Evolutionary conservation across 1,140 invertebrate genomes (phyloP), one percentile per base, ranked within the genome.

Genomic region (Brachionus sp.): DNA sequence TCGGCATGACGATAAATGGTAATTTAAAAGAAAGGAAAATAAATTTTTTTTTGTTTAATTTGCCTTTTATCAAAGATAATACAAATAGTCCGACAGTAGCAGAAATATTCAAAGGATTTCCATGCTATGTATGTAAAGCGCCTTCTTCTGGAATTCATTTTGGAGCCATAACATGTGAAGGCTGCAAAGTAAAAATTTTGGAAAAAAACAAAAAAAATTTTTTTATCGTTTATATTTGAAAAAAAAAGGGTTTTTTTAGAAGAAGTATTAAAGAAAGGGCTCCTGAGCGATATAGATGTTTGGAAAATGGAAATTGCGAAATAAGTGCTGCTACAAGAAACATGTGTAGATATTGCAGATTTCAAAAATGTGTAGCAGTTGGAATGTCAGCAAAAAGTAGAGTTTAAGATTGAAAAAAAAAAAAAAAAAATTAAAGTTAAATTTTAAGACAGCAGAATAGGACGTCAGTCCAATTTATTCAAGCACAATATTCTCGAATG

Each of bases 1-100:
- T 98, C 90, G 96, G 97, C 87, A 99, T 99, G 97, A 96, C 97
- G 84, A 91, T 98, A 87, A 96, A 98, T 92, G 94, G 95, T 95
- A 88, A 85, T 85, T 85, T 33, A 19, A 13, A 25, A 46, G 5
- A 35, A 35, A 46, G 3, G 25, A 50, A 75, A 73, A 46, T 0
- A 70, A 16, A 16, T 5, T 29, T 16, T 25, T 25, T 16, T 42
- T 73, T 7, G 25, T 25, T 44, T 25, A n/a, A n/a, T n/a, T n/a
- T n/a, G n/a, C n/a, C n/a, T 12, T 37, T 37, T 35, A 37, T 13
- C 35, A 19, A 66, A 70, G 44, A 77, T 19, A 64, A 77, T 77
- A 35, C 83, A 23, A 77, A 84, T 16, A 77, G 42, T 29, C 83
- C 83, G 2, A 77, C 46, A 13, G 83, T 84, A 5, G 57, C 73